Conservation (phyloP, 2,113 vertebrate species). For the Lycocorax pyrrhopterus region DNA sequence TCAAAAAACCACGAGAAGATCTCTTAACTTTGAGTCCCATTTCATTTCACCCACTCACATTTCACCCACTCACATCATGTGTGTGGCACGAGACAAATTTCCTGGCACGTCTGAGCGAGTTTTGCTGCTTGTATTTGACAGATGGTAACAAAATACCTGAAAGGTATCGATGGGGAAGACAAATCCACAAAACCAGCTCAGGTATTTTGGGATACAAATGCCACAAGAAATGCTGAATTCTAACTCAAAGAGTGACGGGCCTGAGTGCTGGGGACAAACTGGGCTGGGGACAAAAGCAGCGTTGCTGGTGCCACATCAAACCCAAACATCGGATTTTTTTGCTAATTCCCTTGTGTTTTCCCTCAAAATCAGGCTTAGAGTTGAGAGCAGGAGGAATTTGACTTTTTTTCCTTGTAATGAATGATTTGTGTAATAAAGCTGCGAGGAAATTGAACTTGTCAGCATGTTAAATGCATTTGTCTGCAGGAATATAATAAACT, state of each 20-base stretch:
- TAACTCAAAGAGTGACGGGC: neutral
- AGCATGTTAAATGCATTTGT: slow-evolving; percentile 67
- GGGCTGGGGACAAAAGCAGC: neutral
- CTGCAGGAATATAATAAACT: slow-evolving; percentile 61
- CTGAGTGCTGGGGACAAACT: neutral
- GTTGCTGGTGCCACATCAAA: neutral
- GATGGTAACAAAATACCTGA: neutral
- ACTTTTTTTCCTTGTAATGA: slow-evolving; percentile 59
- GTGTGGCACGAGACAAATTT: neutral
- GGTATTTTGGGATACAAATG: neutral
- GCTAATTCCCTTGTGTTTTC: neutral
- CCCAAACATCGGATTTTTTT: neutral
- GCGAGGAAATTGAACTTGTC: slow-evolving; percentile 71
- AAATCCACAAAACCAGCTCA: neutral
- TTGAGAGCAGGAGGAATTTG: slow-evolving; percentile 41
- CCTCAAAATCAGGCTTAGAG: slow-evolving; percentile 2
- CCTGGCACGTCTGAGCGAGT: neutral
- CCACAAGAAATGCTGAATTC: neutral
- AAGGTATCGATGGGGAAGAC: neutral
- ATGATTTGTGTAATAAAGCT: slow-evolving; percentile 72
- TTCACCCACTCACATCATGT: neutral
- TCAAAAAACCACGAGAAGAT: neutral
- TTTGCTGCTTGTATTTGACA: neutral
- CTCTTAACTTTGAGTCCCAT: neutral
- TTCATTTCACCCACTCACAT: neutral